These are phyloP conservation scores for Papilio aristodemus DNA, from an alignment of 1,140 invertebrate species.

Conservation along the genomic window DNA sequence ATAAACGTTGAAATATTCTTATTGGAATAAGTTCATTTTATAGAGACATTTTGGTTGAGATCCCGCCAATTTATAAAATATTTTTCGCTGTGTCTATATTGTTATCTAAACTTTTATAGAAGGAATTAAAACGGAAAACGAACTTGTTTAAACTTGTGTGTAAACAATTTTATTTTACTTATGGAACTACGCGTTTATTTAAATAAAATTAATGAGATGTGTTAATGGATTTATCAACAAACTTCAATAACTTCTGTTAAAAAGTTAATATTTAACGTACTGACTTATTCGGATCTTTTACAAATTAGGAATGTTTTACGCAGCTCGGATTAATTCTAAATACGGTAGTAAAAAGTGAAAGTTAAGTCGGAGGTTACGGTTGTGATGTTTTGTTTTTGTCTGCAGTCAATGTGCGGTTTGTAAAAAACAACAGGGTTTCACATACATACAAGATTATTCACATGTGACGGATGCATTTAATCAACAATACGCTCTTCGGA, in stretches of 20 bases:
- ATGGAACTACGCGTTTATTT: neutral
- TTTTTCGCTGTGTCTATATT: too few relatives aligned
- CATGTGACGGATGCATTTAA: constrained; percentile 43
- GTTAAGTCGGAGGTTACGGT: constrained; percentile 5
- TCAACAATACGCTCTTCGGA: constrained; percentile 35
- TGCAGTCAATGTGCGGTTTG: neutral
- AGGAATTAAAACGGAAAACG: neutral
- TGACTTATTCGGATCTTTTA: neutral
- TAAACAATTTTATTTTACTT: neutral
- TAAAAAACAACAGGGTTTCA: constrained; percentile 25
- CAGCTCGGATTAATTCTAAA: neutral
- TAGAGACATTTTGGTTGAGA: too few relatives aligned
- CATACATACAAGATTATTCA: constrained; percentile 33
- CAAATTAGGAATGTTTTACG: neutral
- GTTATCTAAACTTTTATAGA: neutral
- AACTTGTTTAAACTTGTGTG: neutral
- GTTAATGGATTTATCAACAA: neutral
- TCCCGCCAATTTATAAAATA: too few relatives aligned
- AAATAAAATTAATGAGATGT: constrained; percentile 12
- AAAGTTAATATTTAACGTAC: neutral
- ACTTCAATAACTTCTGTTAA: neutral
- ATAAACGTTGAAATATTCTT: too few relatives aligned
- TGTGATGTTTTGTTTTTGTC: constrained; percentile 28
- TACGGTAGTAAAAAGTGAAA: constrained; percentile 9
- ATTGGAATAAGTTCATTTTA: too few relatives aligned